These are phyloP conservation scores for cattle (Bos taurus) DNA, from an alignment of 2,113 vertebrate genomes.

Conservation along the genomic window DNA sequence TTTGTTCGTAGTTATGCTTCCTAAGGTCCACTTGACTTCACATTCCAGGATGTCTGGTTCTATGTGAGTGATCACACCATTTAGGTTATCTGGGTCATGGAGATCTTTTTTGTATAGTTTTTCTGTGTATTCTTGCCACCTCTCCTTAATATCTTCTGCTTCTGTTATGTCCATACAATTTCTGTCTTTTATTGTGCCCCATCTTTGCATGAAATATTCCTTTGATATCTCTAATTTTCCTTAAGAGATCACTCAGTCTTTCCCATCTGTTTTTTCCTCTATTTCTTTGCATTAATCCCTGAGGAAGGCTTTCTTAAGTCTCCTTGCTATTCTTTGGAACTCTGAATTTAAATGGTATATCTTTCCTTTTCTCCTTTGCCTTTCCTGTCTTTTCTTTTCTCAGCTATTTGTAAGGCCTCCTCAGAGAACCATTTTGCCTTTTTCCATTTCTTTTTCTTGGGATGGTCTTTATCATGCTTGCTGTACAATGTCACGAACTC, in stretches of 20 bases:
- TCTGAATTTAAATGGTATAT: neutral
- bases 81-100: neutral
- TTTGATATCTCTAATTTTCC: neutral
- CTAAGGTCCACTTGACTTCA: neutral
- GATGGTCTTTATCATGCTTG: neutral
- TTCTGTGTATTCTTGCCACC: neutral
- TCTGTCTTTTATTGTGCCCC: neutral
- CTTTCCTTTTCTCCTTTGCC: neutral
- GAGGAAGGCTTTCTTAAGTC: neutral
- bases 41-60: neutral
- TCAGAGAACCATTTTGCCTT: neutral
- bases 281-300: neutral
- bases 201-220: neutral
- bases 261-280: neutral
- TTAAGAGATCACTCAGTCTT: neutral
- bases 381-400: neutral
- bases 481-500: neutral
- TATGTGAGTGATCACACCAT: neutral
- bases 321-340: neutral
- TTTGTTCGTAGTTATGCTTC: neutral
- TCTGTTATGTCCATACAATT: neutral
- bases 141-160: neutral
- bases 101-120: neutral
- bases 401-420: neutral
- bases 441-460: neutral